These are phyloP conservation scores for Drosophila nannoptera DNA, from an alignment of 1,140 invertebrate genomes.

Conservation along the genomic window DNA sequence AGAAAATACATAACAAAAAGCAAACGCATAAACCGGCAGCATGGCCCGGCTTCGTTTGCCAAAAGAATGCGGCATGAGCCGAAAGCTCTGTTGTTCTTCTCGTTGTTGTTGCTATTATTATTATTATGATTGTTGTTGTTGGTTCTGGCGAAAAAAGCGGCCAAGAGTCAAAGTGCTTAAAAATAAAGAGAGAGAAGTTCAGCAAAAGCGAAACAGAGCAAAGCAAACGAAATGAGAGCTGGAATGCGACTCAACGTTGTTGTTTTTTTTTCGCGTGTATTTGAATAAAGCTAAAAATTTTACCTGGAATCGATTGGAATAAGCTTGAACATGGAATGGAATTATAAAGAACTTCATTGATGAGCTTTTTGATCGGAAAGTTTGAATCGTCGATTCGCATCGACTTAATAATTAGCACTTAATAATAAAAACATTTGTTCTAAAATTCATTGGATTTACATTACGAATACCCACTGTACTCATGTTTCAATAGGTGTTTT, in stretches of 20 bases:
- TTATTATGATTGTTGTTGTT: conserved; percentile 32
- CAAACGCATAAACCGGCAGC: conserved; percentile 58
- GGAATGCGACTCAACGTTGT: conserved; percentile 14
- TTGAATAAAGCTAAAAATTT: conserved; percentile 8
- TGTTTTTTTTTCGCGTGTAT: not conserved
- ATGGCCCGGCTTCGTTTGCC: conserved; percentile 9
- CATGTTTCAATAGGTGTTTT: too few species aligned
- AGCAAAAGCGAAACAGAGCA: conserved; percentile 38
- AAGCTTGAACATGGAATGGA: not conserved
- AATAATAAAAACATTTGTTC: too few species aligned
- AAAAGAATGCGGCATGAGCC: conserved; percentile 53
- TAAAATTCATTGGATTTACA: not conserved
- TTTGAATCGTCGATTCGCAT: too few species aligned
- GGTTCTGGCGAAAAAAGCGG: conserved; percentile 44
- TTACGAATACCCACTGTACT: not conserved
- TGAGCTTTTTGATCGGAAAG: too few species aligned
- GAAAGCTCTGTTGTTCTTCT: conserved; percentile 44
- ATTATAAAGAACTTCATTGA: conserved; percentile 3
- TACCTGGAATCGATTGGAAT: conserved; percentile 18
- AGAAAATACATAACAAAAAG: conserved; percentile 42
- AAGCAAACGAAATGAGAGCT: conserved; percentile 53
- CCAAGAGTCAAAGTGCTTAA: conserved; percentile 56
- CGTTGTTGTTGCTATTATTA: conserved; percentile 36
- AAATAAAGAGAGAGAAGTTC: conserved; percentile 28
- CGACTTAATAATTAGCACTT: too few species aligned